Evolutionary conservation across 2,888 invertebrate genomes (phyloP), one percentile per base, ranked within the genome.

Genomic region (Cremastinae sp.): DNA sequence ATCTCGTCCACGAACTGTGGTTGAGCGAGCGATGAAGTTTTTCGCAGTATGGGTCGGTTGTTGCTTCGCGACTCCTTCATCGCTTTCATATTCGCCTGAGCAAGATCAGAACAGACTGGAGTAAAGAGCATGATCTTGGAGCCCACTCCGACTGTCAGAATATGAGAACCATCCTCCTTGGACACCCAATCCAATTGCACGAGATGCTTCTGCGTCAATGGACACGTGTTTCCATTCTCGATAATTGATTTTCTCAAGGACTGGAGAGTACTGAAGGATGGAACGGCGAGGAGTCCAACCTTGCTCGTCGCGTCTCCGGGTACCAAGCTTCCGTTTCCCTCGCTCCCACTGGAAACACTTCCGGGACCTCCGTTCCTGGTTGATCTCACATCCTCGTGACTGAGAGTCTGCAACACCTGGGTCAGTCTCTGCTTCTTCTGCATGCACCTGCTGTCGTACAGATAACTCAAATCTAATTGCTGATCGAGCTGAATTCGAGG

Each of bases 111-210:
- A 1, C 97, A 97, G 0, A 98, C 96, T 0, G 97, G 96, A 0
- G 98, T 97, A 83, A 97, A 98, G 5, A 98, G 91, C 88, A 97
- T 93, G 43, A 98, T 96, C 90, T 97, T 96, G 74, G 96, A 97
- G 0, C 97, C 98, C 41, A 98, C 97, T 0, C 97, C 98, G 0
- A 99, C 98, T 0, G 99, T 99, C 43, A 99, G 90, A 83, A 99
- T 97, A 89, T 99, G 99, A 0, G 98, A 97, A 0, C 99, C 99
- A 88, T 99, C 99, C 90, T 99, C 99, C 82, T 98, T 98, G 0
- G 98, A 98, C 9, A 99, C 98, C 99, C 99, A 99, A 90, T 99
- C 99, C 43, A 99, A 91, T 87, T 98, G 98, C 0, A 98, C 98
- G 22, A 98, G 91, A 90, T 97, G 97, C 89, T 97, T 97, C 87